These are phyloP conservation scores for Glandiceps talaboti DNA, from an alignment of 53 echinoderm and acorn worm genomes.

Conservation along the genomic window DNA sequence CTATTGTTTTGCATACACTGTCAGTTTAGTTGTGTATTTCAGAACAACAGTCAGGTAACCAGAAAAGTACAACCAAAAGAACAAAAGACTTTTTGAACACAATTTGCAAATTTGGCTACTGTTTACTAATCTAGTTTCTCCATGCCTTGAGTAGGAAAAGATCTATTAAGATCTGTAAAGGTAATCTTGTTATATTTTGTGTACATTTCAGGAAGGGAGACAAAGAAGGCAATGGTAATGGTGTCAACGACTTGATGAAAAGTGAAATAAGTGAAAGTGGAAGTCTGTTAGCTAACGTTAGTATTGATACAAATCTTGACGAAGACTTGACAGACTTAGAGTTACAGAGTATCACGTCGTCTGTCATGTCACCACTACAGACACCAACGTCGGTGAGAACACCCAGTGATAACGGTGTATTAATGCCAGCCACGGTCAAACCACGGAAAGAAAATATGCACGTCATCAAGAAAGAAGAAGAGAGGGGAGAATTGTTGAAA, in stretches of 20 bases:
- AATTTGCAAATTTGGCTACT: no score
- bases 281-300: conserved; percentile 91
- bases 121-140: no score
- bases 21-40: no score
- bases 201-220: not conserved
- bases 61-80: no score
- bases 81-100: no score
- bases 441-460: conserved; percentile 67
- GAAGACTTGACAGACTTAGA: conserved; percentile 69
- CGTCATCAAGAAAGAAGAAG: conserved; percentile 56
- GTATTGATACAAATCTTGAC: conserved; percentile 71
- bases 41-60: no score
- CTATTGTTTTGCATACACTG: no score
- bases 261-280: conserved; percentile 32
- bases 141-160: no score
- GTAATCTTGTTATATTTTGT: no score
- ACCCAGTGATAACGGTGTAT: conserved; percentile 25
- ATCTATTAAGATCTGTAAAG: no score
- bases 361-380: conserved; percentile 29
- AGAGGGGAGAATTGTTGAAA: conserved; percentile 37
- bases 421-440: conserved; percentile 68
- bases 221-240: not conserved
- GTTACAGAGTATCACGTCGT: conserved; percentile 71
- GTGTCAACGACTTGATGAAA: not conserved
- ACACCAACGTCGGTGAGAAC: conserved; percentile 16